Evolutionary conservation across 2,888 invertebrate species (phyloP).

Genomic region (Carpatolechia fugitivella): DNA sequence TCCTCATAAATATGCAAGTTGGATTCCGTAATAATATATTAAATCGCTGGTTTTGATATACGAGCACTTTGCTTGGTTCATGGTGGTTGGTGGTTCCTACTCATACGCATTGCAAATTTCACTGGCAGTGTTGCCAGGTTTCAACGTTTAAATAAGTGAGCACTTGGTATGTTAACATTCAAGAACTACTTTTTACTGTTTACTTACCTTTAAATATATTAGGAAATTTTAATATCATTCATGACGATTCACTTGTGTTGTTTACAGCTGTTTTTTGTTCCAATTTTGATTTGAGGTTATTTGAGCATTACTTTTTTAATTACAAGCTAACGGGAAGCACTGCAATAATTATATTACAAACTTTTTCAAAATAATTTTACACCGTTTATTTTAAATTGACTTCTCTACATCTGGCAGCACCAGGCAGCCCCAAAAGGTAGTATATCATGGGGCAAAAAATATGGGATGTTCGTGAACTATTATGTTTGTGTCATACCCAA

Average conservation of each 20-base stretch:
- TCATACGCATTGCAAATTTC: conserved; percentile 24
- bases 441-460: conserved; percentile 16
- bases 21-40: conserved; percentile 23
- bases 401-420: conserved; percentile 3
- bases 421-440: neutral
- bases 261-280: no score
- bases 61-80: conserved; percentile 11
- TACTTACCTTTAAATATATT: no score
- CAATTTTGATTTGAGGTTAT: no score
- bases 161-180: no score
- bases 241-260: no score
- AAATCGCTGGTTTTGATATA: conserved; percentile 21
- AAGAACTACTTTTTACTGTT: no score
- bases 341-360: no score
- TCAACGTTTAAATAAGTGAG: neutral
- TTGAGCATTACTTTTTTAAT: no score
- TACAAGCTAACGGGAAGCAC: no score
- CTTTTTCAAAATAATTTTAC: no score
- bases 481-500: conserved; percentile 16
- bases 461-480: conserved; percentile 18
- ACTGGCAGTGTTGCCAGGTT: conserved; percentile 2
- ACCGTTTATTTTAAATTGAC: no score
- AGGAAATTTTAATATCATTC: no score
- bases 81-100: conserved; percentile 1
- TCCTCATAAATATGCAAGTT: conserved; percentile 22